phyloP scores from a whole-genome alignment of 2,113 vertebrate genomes.

The Diglossa brunneiventris region DNA sequence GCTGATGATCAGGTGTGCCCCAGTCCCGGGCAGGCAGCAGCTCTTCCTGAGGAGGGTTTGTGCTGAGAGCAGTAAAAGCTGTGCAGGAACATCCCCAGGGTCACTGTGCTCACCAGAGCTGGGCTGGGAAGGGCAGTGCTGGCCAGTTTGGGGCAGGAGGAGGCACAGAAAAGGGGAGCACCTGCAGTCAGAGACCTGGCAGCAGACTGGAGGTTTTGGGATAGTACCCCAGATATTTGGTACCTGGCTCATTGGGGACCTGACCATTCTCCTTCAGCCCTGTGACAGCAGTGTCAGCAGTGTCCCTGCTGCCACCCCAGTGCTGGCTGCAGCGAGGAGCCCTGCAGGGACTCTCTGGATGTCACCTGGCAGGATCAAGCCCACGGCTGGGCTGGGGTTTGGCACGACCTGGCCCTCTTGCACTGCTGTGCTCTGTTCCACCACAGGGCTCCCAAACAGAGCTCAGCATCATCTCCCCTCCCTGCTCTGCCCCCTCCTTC shows the following conservation, averaged over 20 bases:
- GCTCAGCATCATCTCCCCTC: background rate
- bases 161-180: rapidly evolving
- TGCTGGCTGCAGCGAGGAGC: rapidly evolving
- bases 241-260: rapidly evolving
- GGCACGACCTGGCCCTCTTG: background rate
- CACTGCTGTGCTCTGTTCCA: rapidly evolving
- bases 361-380: background rate
- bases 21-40: background rate
- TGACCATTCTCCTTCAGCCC: rapidly evolving
- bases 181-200: background rate
- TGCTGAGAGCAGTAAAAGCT: background rate
- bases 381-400: background rate
- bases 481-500: slow-evolving; percentile 38
- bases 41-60: background rate
- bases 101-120: rapidly evolving
- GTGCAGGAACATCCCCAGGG: background rate
- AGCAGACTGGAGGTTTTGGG: background rate
- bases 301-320: background rate
- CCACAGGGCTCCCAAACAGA: background rate
- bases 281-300: background rate
- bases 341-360: background rate
- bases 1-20: background rate
- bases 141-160: background rate
- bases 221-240: background rate
- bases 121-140: background rate